Evolutionary conservation across 2,888 invertebrate species (phyloP), one percentile per base, ranked within the genome.

Genomic region (Gnatocerus cornutus): DNA sequence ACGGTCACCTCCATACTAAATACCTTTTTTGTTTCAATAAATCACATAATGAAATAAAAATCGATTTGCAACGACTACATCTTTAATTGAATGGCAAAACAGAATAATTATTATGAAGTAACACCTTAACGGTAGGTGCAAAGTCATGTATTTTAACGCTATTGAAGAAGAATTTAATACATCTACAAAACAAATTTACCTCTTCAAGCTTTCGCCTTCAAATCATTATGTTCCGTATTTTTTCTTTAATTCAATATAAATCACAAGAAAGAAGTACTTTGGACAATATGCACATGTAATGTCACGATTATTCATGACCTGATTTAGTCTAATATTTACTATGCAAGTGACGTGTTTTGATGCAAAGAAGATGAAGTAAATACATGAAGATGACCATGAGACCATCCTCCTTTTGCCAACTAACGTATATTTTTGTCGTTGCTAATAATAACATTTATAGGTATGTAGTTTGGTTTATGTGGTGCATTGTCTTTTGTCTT

Each of bases 401-500:
- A 67, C 67, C 30, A 67, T 58, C 67, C 67, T 67, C 43, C 52
- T 67, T 67, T 67, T 59, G 67, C 59, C 59, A 59, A 48, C 62
- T 13, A 56, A 27, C 56, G 41, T 56, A 29, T 48, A 61, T 61
- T 61, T 61, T 37, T 7, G 14, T 58, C 14, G 14, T 29, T 46
- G 48, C 50, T 63, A 12, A n/a, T 43, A 59, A 41, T 41, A 21
- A 61, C 12, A 14, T 43, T 16, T 21, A 12, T 21, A 45, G 4
- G n/a, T 39, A 52, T 63, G 27, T 33, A 39, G 62, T 52, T 63
- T 50, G 27, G 41, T 63, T 52, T 41, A 72, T 58, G 62, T 65
- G 55, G 72, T 72, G 70, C 72, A 72, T 21, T 21, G 21, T 72
- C 68, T 72, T 69, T 59, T 68, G 62, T 69, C 64, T 55, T 64